A percentile compares a stretch with the other conserved stretches of the same genome.
phyloP scores from a whole-genome alignment of 2,888 invertebrate species.

The Drosophila aldrichi region DNA sequence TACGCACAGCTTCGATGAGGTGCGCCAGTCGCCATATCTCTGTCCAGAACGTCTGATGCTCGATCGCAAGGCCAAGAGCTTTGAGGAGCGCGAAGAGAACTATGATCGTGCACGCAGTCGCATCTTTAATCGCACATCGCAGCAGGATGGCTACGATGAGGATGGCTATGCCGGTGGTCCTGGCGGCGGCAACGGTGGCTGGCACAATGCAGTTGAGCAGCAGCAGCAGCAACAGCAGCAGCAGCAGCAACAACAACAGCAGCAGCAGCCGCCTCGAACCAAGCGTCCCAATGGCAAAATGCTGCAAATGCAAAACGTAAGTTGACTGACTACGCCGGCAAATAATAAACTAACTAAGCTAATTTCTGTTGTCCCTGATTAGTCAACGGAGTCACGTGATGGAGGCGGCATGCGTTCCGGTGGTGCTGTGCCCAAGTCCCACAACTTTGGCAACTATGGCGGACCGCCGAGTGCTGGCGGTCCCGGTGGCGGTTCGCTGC shows the following conservation, averaged over 20 bases:
- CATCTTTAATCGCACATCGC: slow-evolving; percentile 88
- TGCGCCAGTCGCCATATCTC: slow-evolving; percentile 85
- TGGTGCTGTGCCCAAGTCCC: slow-evolving; percentile 91
- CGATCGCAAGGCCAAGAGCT: slow-evolving; percentile 91
- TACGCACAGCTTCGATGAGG: slow-evolving; percentile 92
- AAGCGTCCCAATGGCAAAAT: slow-evolving; percentile 84
- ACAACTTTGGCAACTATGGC: slow-evolving; percentile 95
- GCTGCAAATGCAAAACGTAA: slow-evolving; percentile 84
- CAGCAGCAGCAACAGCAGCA: slow-evolving; percentile 62
- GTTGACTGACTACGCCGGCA: neutral
- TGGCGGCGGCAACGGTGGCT: slow-evolving; percentile 54
- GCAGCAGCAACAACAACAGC: slow-evolving; percentile 55
- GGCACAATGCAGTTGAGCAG: slow-evolving; percentile 72
- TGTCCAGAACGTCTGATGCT: slow-evolving; percentile 89
- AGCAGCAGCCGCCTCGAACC: slow-evolving; percentile 66
- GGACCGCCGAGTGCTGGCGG: slow-evolving; percentile 87
- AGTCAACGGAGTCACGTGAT: slow-evolving; percentile 83
- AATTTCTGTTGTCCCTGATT: neutral
- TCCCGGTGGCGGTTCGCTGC: slow-evolving; percentile 82
- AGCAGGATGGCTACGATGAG: slow-evolving; percentile 75
- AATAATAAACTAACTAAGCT: neutral
- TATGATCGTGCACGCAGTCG: slow-evolving; percentile 94
- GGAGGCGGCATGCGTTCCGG: slow-evolving; percentile 81
- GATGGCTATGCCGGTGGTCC: slow-evolving; percentile 60
- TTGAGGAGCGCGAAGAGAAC: slow-evolving; percentile 96